phyloP scores from a whole-genome alignment of 2,888 invertebrate species.

The Parasteatoda lunata region DNA sequence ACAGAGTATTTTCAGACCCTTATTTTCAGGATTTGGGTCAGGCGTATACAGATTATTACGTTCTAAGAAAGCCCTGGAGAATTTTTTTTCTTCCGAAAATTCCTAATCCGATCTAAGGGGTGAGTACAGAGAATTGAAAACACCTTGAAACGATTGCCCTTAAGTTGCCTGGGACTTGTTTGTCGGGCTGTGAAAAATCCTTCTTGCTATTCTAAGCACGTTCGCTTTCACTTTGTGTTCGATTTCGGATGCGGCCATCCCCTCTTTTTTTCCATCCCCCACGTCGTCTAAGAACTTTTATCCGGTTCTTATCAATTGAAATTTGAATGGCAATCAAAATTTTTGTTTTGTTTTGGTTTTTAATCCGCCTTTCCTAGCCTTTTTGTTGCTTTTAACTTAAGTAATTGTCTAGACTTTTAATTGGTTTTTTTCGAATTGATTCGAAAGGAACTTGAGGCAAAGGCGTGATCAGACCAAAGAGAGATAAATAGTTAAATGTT shows the following conservation, averaged over 20 bases:
- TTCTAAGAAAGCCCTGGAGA: not conserved
- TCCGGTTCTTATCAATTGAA: constrained; percentile 38
- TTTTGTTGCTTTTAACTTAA: no score
- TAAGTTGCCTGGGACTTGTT: constrained; percentile 13
- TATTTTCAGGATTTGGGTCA: constrained; percentile 1
- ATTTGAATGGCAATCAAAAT: constrained; percentile 45
- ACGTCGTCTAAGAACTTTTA: constrained; percentile 13
- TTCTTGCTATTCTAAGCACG: constrained; percentile 44
- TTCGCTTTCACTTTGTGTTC: constrained; percentile 39
- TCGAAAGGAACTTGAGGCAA: no score
- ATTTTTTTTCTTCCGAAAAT: not conserved
- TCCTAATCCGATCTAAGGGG: not conserved
- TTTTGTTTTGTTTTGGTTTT: not conserved
- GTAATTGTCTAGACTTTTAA: no score
- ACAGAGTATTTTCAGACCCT: constrained; percentile 23
- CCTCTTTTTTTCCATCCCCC: not conserved
- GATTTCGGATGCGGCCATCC: constrained; percentile 8
- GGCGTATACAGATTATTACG: constrained; percentile 19
- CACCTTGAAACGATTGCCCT: constrained; percentile 41
- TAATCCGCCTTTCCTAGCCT: not conserved
- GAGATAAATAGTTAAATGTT: no score
- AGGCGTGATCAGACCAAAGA: no score
- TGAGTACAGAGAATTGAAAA: constrained; percentile 31
- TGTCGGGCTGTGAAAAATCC: constrained; percentile 11
- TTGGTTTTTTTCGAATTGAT: no score